phyloP scores from a whole-genome alignment of 2,888 invertebrate genomes.

The Scaptomyza parva region DNA sequence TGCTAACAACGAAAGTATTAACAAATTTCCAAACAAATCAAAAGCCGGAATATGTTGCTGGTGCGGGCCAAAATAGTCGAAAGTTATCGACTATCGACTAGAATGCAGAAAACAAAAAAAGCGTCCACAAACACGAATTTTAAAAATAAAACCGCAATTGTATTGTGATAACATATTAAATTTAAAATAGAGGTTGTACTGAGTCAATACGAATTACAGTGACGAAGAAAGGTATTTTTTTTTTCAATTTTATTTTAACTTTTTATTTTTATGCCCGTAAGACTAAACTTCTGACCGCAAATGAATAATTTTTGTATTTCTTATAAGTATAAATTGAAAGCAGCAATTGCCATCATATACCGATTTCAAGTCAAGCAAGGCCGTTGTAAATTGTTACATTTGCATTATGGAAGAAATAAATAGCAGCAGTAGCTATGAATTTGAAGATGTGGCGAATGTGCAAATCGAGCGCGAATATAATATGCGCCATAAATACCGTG shows the following conservation, averaged over 20 bases:
- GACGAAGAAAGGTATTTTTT: neutral
- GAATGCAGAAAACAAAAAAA: neutral
- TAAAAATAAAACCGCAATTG: neutral
- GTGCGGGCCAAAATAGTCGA: neutral
- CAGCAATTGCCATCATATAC: neutral
- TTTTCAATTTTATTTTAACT: neutral
- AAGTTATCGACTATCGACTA: neutral
- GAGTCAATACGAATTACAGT: neutral
- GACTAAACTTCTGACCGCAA: neutral
- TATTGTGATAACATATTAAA: too few relatives aligned
- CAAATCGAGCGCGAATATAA: slow-evolving; percentile 89
- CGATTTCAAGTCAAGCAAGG: neutral
- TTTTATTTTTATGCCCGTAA: too few relatives aligned
- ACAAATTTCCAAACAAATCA: slow-evolving; percentile 6
- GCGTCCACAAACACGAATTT: neutral
- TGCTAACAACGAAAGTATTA: neutral
- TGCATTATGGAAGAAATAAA: slow-evolving; percentile 6
- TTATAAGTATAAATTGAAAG: neutral
- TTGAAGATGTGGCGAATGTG: neutral
- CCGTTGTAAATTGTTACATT: neutral
- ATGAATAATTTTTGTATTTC: neutral
- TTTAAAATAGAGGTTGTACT: too few relatives aligned
- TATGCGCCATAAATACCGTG: slow-evolving; percentile 92
- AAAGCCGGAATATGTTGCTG: slow-evolving; percentile 11
- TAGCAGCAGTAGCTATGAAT: neutral